phyloP scores from a whole-genome alignment of 2,888 invertebrate genomes.

The Hololepta plana region DNA sequence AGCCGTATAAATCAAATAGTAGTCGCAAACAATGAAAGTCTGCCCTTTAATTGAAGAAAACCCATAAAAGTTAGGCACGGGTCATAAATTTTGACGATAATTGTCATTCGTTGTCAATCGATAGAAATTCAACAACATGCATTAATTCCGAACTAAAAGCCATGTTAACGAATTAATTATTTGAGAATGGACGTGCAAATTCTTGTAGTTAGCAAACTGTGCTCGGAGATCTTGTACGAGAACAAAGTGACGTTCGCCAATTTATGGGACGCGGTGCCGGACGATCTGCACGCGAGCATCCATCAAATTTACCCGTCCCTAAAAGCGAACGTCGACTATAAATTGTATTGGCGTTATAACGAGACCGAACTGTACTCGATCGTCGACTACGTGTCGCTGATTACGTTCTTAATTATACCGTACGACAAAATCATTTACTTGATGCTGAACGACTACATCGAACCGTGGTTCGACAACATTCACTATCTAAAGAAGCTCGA shows the following conservation, averaged over 20 bases:
- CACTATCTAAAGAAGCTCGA: conserved; percentile 12
- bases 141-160: too few relatives aligned
- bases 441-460: conserved; percentile 10
- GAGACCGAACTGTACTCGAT: conserved; percentile 13
- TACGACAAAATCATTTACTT: conserved; percentile 12
- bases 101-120: too few relatives aligned
- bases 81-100: too few relatives aligned
- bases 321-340: conserved; percentile 9
- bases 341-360: conserved; percentile 16
- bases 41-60: too few relatives aligned
- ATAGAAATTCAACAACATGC: too few relatives aligned
- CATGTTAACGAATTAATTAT: too few relatives aligned
- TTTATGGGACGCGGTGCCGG: conserved; percentile 6
- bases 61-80: too few relatives aligned
- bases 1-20: too few relatives aligned
- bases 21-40: too few relatives aligned
- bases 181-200: conserved; percentile 12
- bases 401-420: too few relatives aligned
- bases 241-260: conserved; percentile 8
- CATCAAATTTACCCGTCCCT: conserved; percentile 12
- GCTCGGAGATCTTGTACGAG: conserved; percentile 12
- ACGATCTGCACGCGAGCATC: conserved; percentile 11
- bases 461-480: conserved; percentile 12
- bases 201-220: conserved; percentile 13
- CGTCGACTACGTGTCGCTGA: conserved; percentile 14